A percentile compares a stretch with the other conserved stretches of the same genome.
Conservation (phyloP, 2,888 invertebrate species). For the Byasa hedistus region DNA sequence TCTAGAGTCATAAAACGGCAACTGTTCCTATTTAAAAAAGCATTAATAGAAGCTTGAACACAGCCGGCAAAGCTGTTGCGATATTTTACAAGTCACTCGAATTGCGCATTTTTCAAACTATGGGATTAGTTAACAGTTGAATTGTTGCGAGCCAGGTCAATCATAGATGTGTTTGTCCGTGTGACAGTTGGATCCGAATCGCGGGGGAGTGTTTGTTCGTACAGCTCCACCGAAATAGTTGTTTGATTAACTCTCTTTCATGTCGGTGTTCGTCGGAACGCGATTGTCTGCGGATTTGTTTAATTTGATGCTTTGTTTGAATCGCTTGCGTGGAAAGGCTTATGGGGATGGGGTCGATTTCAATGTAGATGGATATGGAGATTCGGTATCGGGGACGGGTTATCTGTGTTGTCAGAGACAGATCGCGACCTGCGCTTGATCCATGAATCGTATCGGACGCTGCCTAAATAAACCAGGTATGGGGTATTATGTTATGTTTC, state of each 20-base stretch:
- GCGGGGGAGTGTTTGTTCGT: slow-evolving; percentile 60
- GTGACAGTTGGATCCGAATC: slow-evolving; percentile 58
- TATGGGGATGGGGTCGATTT: slow-evolving; percentile 48
- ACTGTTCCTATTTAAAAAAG: slow-evolving; percentile 8
- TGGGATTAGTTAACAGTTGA: slow-evolving; percentile 58
- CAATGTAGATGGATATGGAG: slow-evolving; percentile 58
- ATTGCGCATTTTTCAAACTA: slow-evolving; percentile 68
- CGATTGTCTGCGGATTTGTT: slow-evolving; percentile 76
- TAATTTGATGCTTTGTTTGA: slow-evolving; percentile 78
- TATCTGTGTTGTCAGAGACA: slow-evolving; percentile 66
- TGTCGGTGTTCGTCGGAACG: slow-evolving; percentile 64
- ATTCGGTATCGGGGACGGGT: slow-evolving; percentile 62
- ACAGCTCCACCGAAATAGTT: slow-evolving; percentile 53
- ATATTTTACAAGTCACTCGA: slow-evolving; percentile 52
- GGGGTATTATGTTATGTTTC: background rate
- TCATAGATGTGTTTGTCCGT: slow-evolving; percentile 65
- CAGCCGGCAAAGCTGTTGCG: slow-evolving; percentile 62
- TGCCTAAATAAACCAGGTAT: slow-evolving; percentile 17
- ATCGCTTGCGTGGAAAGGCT: slow-evolving; percentile 71
- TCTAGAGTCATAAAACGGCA: background rate
- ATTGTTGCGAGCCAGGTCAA: slow-evolving; percentile 58
- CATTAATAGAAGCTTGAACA: slow-evolving; percentile 29
- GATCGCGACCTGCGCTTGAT: slow-evolving; percentile 60
- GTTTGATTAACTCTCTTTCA: slow-evolving; percentile 79
- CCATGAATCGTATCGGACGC: slow-evolving; percentile 23